Percentiles rank a stretch among this genome's conserved stretches.
Evolutionary conservation across 92 coral and sea anemone species (phyloP).

Genomic region (Zoanthus gigantus): DNA sequence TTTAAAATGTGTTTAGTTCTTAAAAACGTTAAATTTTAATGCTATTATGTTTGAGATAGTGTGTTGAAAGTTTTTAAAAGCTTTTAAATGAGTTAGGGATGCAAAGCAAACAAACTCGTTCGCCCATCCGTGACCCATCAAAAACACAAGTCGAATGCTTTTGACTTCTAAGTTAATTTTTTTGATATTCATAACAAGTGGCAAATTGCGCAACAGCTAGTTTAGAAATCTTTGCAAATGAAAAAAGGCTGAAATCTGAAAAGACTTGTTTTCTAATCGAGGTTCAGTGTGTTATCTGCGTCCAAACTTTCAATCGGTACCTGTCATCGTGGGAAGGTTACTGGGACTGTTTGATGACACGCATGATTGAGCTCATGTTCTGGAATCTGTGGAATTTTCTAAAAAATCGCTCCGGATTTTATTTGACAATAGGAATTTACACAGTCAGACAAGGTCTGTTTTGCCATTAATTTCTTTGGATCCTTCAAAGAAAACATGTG

Average conservation of each 20-base stretch:
- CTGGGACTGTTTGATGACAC: conserved; percentile 48
- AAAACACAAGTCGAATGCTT: conserved; percentile 11
- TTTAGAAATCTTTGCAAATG: not conserved
- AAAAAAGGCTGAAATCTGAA: not conserved
- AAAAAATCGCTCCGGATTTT: conserved; percentile 63
- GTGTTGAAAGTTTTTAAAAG: conserved; percentile 25
- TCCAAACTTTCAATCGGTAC: conserved; percentile 12
- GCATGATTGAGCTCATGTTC: conserved; percentile 64
- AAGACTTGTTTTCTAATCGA: not conserved
- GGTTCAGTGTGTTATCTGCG: conserved; percentile 14
- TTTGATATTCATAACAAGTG: conserved; percentile 6
- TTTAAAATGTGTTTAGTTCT: conserved; percentile 4
- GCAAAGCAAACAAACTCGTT: conserved; percentile 31
- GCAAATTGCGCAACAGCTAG: not conserved
- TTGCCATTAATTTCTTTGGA: not conserved
- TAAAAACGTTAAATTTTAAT: not conserved
- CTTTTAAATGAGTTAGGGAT: conserved; percentile 29
- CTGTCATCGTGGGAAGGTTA: conserved; percentile 29
- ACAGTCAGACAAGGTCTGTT: not conserved
- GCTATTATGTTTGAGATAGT: not conserved
- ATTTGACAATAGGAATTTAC: not conserved
- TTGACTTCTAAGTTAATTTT: conserved; percentile 8
- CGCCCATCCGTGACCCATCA: conserved; percentile 44
- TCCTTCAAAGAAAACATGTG: not conserved
- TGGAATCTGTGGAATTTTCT: conserved; percentile 76